A percentile compares a stretch with the other conserved stretches of the same genome.
phyloP scores from a whole-genome alignment of 2,113 vertebrate species.

The Dryoscopus gambensis region DNA sequence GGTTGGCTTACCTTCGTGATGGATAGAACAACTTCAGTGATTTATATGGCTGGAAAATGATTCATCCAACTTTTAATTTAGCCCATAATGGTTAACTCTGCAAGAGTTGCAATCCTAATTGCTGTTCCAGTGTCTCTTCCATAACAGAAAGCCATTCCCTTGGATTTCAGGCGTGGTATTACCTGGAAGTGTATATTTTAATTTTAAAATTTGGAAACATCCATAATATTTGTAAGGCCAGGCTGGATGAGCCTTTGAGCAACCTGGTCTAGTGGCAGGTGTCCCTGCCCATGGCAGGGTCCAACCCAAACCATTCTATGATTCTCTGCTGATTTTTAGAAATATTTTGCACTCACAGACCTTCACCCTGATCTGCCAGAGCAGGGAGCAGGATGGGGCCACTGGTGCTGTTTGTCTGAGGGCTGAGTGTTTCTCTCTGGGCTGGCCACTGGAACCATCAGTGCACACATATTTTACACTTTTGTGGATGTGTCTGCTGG shows the following conservation, averaged over 20 bases:
- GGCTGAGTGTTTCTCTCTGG: not conserved
- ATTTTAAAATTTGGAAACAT: not conserved
- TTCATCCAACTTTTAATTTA: not conserved
- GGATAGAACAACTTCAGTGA: not conserved
- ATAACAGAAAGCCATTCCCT: not conserved
- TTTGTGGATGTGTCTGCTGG: not conserved
- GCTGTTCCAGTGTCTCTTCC: not conserved
- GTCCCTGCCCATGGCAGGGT: not conserved
- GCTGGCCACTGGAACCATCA: not conserved
- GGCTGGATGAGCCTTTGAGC: not conserved
- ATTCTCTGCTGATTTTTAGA: not conserved
- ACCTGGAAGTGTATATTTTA: not conserved
- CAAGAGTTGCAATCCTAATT: not conserved
- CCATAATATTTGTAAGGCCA: not conserved
- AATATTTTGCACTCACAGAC: not conserved
- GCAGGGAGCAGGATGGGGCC: not conserved
- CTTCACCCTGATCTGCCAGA: not conserved
- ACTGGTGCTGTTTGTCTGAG: not conserved
- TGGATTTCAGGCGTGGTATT: not conserved
- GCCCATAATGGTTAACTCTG: not conserved
- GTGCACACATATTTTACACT: fast-evolving
- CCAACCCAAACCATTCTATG: not conserved
- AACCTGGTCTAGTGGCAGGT: not conserved
- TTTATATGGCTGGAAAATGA: not conserved
- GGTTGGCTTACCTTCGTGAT: not conserved